Conservation (phyloP, 2,113 vertebrate species). For the Corvus cornix region DNA sequence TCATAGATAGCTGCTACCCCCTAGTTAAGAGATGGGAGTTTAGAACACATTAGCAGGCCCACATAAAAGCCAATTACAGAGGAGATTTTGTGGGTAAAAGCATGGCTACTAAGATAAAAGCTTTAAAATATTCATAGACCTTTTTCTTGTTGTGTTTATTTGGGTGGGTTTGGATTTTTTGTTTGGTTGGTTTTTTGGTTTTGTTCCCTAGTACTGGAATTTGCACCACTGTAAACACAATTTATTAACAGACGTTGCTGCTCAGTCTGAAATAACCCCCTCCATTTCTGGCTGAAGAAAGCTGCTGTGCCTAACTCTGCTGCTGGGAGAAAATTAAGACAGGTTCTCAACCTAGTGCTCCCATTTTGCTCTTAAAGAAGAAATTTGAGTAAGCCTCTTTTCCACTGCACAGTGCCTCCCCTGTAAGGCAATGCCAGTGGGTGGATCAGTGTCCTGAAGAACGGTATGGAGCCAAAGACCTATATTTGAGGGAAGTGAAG, state of each 20-base stretch:
- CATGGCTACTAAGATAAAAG: not conserved
- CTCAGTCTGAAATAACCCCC: not conserved
- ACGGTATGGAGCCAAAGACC: not conserved
- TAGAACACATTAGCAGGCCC: not conserved
- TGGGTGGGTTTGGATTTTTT: fast-evolving
- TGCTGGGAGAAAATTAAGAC: not conserved
- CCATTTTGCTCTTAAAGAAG: not conserved
- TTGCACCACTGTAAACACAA: not conserved
- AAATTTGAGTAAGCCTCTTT: not conserved
- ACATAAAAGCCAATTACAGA: not conserved
- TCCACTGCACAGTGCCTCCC: not conserved
- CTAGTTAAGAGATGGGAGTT: not conserved
- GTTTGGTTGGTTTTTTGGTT: fast-evolving
- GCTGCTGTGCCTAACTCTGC: not conserved
- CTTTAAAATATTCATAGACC: not conserved
- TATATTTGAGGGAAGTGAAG: not conserved
- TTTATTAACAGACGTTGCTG: not conserved
- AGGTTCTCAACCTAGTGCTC: not conserved
- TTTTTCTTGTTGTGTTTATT: not conserved
- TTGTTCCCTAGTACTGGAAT: not conserved
- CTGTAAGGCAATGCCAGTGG: not conserved
- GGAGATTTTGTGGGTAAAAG: not conserved
- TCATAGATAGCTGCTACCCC: not conserved
- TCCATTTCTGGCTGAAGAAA: not conserved
- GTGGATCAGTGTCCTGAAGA: not conserved